Evolutionary conservation across 2,888 invertebrate species (phyloP).

Genomic region (Drosophila prostipennis): DNA sequence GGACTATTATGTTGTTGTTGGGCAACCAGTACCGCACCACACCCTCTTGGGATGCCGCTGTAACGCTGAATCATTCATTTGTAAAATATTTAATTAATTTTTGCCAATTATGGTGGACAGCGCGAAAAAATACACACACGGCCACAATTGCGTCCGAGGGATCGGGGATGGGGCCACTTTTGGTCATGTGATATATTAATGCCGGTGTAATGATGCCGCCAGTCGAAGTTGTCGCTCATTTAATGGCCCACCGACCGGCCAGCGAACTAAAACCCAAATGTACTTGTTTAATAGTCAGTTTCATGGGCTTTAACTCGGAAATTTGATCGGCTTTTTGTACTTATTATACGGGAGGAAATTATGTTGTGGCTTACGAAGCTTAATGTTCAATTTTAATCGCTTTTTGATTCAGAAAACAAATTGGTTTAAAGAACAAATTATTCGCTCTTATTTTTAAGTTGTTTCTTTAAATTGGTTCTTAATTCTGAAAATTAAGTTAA

Average conservation of each 20-base stretch:
- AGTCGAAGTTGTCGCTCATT: conserved; percentile 62
- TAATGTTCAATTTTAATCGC: background rate
- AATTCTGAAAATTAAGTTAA: no score
- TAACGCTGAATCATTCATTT: conserved; percentile 76
- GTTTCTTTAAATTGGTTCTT: no score
- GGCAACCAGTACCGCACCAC: conserved; percentile 18
- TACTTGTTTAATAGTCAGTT: conserved; percentile 24
- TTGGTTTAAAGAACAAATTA: no score
- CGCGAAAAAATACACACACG: conserved; percentile 55
- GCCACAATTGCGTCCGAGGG: conserved; percentile 62
- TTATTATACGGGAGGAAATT: background rate
- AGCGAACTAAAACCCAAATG: conserved; percentile 41
- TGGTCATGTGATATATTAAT: conserved; percentile 77
- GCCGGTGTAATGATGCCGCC: conserved; percentile 62
- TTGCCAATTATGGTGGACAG: conserved; percentile 78
- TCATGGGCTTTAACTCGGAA: conserved; percentile 32
- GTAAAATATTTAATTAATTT: conserved; percentile 83
- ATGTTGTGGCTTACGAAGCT: conserved; percentile 11
- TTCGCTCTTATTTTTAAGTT: no score
- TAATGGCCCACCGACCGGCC: conserved; percentile 47
- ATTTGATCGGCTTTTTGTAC: background rate
- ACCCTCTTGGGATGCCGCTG: conserved; percentile 36
- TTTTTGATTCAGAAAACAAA: background rate
- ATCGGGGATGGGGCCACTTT: conserved; percentile 51
- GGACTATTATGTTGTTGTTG: conserved; percentile 5